Conservation (phyloP, 2,113 vertebrate genomes). For the Raphicerus campestris region DNA sequence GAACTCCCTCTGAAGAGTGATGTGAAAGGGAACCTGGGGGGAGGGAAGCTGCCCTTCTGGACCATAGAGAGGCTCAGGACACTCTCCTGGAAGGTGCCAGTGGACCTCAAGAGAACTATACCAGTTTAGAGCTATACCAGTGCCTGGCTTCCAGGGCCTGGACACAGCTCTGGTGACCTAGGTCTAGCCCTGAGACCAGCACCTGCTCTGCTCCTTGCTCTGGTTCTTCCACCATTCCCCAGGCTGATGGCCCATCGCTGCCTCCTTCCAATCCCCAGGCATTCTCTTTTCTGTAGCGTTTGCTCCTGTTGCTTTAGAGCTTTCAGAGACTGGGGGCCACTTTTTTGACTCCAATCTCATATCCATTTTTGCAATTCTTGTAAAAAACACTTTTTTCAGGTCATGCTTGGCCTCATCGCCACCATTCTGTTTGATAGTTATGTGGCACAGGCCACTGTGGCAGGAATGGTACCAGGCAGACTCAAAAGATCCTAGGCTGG, state of each 20-base stretch:
- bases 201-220: neutral
- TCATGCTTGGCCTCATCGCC: neutral
- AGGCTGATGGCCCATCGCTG: neutral
- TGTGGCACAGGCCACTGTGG: no score
- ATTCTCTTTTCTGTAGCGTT: fast-evolving
- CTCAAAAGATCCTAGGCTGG: no score
- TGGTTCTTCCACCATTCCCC: neutral
- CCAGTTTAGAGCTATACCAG: neutral
- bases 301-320: neutral
- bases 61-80: neutral
- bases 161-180: neutral
- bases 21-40: neutral
- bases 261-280: neutral
- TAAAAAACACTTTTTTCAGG: neutral
- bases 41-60: neutral
- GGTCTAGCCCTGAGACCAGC: fast-evolving
- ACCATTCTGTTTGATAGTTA: no score
- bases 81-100: neutral
- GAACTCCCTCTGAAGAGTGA: neutral
- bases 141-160: no score
- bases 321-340: neutral
- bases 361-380: neutral
- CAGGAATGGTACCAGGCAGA: no score
- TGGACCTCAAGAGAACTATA: neutral
- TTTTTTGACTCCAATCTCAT: neutral